Evolutionary conservation across 1,140 invertebrate genomes (phyloP).

Genomic region (Coptotermes formosanus): DNA sequence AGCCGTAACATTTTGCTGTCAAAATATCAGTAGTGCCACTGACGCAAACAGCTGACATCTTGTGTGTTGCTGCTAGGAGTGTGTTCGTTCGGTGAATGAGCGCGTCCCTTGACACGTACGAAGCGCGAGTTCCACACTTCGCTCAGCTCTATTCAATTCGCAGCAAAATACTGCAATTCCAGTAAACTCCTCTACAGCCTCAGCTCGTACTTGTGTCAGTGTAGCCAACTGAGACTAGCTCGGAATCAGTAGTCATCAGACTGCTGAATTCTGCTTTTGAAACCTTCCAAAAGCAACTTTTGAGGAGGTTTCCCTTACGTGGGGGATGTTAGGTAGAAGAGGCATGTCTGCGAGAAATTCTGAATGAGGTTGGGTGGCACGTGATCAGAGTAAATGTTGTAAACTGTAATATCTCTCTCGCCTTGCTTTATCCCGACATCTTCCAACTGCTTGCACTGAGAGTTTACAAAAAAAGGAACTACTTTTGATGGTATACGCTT

Average conservation of each 20-base stretch:
- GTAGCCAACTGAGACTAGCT: background rate
- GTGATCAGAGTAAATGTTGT: background rate
- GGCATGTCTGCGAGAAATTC: too few species aligned
- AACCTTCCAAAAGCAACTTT: background rate
- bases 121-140: background rate
- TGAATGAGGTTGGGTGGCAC: background rate
- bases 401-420: background rate
- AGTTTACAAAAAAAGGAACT: background rate
- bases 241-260: background rate
- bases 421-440: background rate
- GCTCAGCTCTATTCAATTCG: background rate
- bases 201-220: background rate
- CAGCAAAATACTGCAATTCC: background rate
- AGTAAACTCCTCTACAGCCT: background rate
- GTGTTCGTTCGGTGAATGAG: background rate
- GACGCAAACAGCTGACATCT: too few species aligned
- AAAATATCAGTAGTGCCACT: too few species aligned
- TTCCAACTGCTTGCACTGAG: background rate
- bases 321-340: background rate
- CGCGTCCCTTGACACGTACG: background rate
- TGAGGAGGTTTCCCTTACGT: background rate
- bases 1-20: too few species aligned
- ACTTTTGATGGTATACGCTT: background rate
- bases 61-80: too few species aligned
- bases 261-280: background rate